Percentiles rank a stretch among this genome's conserved stretches.
phyloP scores from a whole-genome alignment of 2,797 vertebrate genomes.

The Thamnophis elegans region DNA sequence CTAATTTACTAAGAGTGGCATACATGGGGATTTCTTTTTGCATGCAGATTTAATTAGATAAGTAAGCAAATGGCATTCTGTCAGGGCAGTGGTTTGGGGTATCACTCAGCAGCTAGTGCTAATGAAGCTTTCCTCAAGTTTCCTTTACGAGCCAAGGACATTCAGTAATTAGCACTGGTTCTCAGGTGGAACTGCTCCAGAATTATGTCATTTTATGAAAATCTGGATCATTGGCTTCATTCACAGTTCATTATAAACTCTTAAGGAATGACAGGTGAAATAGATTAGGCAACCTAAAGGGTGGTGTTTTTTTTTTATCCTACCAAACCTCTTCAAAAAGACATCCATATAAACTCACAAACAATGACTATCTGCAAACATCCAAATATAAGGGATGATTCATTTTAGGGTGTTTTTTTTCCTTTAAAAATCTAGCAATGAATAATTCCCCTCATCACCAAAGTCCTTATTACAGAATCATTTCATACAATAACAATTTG shows the following conservation, averaged over 20 bases:
- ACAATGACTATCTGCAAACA: not conserved
- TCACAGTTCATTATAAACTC: not conserved
- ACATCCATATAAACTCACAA: not conserved
- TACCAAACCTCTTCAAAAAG: not conserved
- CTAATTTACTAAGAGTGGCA: constrained; percentile 2
- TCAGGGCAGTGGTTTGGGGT: constrained; percentile 16
- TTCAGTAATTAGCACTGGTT: not conserved
- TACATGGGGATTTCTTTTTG: not conserved
- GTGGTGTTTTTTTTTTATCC: fast-evolving
- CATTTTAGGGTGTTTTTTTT: not conserved
- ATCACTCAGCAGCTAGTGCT: not conserved
- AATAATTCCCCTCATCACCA: not conserved
- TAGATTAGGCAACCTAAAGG: not conserved
- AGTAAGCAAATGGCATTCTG: constrained; percentile 17
- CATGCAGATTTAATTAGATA: not conserved
- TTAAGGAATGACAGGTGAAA: not conserved
- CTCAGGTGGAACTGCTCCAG: not conserved
- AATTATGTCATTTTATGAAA: not conserved
- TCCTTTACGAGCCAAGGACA: not conserved
- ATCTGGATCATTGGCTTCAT: not conserved
- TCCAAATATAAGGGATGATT: not conserved
- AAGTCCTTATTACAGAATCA: not conserved
- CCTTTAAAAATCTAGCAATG: not conserved
- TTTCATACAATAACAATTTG: not conserved
- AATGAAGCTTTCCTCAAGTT: constrained; percentile 19